Conservation (phyloP, 2,797 vertebrate species). For the Hafferia zeledoni region DNA sequence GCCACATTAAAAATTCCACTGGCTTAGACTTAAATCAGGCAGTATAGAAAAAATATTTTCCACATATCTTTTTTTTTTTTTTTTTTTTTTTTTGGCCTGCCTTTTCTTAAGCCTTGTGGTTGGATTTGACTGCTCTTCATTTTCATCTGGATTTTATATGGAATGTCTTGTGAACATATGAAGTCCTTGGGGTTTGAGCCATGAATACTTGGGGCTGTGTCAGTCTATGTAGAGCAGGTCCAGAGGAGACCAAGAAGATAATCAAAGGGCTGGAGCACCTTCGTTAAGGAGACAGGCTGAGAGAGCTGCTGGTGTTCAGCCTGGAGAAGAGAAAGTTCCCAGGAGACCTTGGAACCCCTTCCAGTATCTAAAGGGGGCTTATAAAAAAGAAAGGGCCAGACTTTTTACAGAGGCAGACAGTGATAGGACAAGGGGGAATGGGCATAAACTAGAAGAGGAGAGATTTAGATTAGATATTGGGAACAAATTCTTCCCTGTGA, state of each 20-base stretch:
- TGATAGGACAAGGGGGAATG: too few relatives aligned
- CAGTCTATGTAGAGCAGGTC: neutral
- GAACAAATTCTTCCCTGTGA: neutral
- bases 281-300: neutral
- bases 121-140: neutral
- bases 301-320: neutral
- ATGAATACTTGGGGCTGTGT: neutral
- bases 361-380: neutral
- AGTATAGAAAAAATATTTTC: neutral
- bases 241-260: neutral
- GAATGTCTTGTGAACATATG: neutral
- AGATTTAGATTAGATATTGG: neutral
- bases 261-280: neutral
- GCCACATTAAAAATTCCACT: neutral
- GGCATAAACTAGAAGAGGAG: neutral
- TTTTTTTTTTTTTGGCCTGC: accelerated
- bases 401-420: neutral
- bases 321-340: neutral
- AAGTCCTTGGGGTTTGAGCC: neutral
- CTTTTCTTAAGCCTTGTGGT: neutral
- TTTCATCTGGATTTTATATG: neutral
- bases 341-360: neutral
- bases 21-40: neutral
- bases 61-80: neutral
- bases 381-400: neutral